Base-by-base conservation (phyloP, 2,888 invertebrate species). In the Spilosoma lubricipeda region DNA sequence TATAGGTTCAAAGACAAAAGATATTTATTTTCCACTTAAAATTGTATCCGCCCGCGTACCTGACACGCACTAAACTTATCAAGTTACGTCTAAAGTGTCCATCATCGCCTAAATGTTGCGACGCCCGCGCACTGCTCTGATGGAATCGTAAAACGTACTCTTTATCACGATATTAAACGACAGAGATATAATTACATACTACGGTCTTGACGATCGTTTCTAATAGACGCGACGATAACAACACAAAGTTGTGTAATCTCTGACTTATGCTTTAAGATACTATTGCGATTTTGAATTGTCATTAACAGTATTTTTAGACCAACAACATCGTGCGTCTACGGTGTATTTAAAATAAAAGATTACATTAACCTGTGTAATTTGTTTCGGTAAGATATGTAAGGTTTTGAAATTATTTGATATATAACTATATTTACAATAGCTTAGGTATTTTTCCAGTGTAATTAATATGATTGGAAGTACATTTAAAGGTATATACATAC, bases 31-130 rank as follows among this genome's bases (percentile, higher is more conserved):
- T 18, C 4, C 27, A 18, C 15, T 15, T 30, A 63, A 30, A 63
- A 63, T 7, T 15, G 5, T 30, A 67, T 67, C 70, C 76, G 45
- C 75, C 33, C 7, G 15, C 36, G 74, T 83, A 77, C 80, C 39
- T 86, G 74, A 80, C 78, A 88, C 87, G 82, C 74, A 82, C 87
- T 83, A 83, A 77, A 85, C 77, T 76, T 87, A 88, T 84, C 88
- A 87, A 86, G 83, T 80, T 75, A 82, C 87, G 82, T 85, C 88
- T 90, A 89, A 93, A 88, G 91, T 87, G 85, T 90, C 86, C 86
- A 90, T 92, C 92, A 91, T 90, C 89, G 84, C 88, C 84, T 86
- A 79, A 81, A 86, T 77, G 42, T 63, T 84, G 81, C 84, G 81
- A 88, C 89, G 89, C 90, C 84, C 83, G 80, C 84, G 85, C 88